These are phyloP conservation scores for Boleophthalmus pectinirostris DNA, from an alignment of 2,113 vertebrate genomes.

Conservation along the genomic window DNA sequence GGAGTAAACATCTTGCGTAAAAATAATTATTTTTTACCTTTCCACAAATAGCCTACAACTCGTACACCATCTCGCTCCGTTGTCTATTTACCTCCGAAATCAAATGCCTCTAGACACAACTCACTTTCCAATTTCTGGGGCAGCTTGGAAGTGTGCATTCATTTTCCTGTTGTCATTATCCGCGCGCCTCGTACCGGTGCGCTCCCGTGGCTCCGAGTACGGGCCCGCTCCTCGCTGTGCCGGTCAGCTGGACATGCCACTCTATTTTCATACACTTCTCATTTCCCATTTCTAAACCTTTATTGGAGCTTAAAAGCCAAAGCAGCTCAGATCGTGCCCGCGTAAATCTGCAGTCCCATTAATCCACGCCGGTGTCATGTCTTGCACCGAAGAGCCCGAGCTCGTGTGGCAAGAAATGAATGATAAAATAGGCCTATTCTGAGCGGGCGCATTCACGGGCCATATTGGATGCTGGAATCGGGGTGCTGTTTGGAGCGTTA, in stretches of 20 bases:
- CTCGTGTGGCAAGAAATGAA: conserved; percentile 72
- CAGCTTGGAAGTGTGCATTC: conserved; percentile 53
- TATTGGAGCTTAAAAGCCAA: conserved; percentile 82
- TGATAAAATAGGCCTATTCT: conserved; percentile 67
- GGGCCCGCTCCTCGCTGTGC: conserved; percentile 69
- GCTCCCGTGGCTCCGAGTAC: conserved; percentile 48
- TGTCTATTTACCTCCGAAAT: conserved; percentile 54
- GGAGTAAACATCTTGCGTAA: neutral
- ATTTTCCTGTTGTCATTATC: conserved; percentile 68
- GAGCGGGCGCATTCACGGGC: conserved; percentile 43
- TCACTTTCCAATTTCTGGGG: conserved; percentile 56
- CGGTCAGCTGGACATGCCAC: conserved; percentile 79
- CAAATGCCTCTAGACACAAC: conserved; percentile 57
- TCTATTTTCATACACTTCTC: conserved; percentile 77
- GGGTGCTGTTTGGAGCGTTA: conserved; percentile 42
- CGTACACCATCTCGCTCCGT: conserved; percentile 21
- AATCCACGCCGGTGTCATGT: conserved; percentile 70
- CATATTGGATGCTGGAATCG: conserved; percentile 68
- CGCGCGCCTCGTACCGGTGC: conserved; percentile 45
- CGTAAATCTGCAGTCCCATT: conserved; percentile 80
- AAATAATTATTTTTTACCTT: neutral
- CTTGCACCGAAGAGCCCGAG: conserved; percentile 65
- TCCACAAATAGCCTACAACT: conserved; percentile 4
- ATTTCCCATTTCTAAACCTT: conserved; percentile 73
- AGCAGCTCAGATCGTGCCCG: conserved; percentile 82